phyloP scores from a whole-genome alignment of 2,113 vertebrate genomes.

The Lycaon pictus region DNA sequence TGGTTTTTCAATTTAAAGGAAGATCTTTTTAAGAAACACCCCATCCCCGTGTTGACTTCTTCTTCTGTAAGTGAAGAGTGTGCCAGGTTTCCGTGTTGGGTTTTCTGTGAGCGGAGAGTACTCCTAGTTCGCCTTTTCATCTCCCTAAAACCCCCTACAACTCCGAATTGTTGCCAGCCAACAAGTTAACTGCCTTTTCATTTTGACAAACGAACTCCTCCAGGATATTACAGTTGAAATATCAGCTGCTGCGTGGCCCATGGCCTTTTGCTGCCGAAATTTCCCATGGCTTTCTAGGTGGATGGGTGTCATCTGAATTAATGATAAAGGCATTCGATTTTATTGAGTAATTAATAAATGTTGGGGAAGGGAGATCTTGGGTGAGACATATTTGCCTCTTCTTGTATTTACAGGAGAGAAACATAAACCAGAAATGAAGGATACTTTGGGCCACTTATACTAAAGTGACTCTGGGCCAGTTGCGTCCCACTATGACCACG shows the following conservation, averaged over 20 bases:
- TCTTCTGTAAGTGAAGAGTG: not conserved
- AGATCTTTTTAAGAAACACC: not conserved
- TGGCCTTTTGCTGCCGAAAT: not conserved
- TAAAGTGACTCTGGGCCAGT: not conserved
- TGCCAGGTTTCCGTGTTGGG: not conserved
- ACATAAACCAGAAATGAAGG: conserved; percentile 52
- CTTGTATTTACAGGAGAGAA: conserved; percentile 61
- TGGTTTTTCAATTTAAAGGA: not conserved
- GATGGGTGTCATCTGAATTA: conserved; percentile 49
- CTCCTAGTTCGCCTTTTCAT: not conserved
- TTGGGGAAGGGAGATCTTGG: not conserved
- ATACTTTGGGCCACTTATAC: not conserved
- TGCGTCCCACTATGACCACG: too few relatives aligned
- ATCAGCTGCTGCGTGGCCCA: not conserved
- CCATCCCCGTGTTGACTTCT: not conserved
- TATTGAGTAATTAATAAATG: conserved; percentile 64
- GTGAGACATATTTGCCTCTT: conserved; percentile 50
- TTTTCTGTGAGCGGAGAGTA: not conserved
- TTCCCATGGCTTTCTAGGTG: conserved; percentile 37
- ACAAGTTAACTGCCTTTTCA: conserved; percentile 47
- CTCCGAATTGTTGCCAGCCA: conserved; percentile 30
- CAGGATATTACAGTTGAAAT: not conserved
- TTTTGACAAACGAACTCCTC: conserved; percentile 43
- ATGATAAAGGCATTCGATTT: conserved; percentile 8
- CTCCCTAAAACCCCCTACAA: not conserved